Conservation (phyloP, 2,113 vertebrate species). For the Pelecanoides urinatrix region DNA sequence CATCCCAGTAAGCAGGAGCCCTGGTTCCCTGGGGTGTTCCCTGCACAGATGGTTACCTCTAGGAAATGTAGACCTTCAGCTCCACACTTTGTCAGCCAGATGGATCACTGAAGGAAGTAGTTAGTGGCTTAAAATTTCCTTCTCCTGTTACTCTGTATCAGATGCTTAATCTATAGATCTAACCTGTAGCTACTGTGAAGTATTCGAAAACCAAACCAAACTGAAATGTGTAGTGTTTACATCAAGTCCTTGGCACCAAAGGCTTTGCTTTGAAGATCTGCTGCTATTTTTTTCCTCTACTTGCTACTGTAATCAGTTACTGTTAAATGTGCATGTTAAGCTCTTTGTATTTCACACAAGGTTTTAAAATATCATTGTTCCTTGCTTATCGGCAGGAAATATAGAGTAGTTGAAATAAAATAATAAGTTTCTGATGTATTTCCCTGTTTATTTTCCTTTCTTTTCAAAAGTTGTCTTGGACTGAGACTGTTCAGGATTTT, state of each 20-base stretch:
- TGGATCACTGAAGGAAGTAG: background rate
- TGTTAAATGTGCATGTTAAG: fast-evolving
- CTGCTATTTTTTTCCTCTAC: background rate
- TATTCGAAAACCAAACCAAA: background rate
- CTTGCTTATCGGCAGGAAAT: background rate
- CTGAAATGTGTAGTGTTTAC: background rate
- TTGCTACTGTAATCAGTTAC: background rate
- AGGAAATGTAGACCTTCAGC: background rate
- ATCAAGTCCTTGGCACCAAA: background rate
- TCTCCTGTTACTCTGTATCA: background rate
- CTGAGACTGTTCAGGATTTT: background rate
- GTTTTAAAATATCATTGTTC: background rate
- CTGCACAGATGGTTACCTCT: background rate
- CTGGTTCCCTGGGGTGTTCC: background rate
- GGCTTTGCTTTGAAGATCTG: background rate
- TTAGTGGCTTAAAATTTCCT: background rate
- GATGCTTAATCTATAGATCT: background rate
- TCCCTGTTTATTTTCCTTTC: background rate
- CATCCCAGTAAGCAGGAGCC: background rate
- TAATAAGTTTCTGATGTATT: background rate
- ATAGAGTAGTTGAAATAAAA: background rate
- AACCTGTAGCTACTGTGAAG: background rate
- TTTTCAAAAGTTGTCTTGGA: background rate
- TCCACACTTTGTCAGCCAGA: background rate
- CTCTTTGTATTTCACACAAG: background rate